Base-by-base conservation (phyloP, 2,888 invertebrate genomes). In the Spodoptera exigua region DNA sequence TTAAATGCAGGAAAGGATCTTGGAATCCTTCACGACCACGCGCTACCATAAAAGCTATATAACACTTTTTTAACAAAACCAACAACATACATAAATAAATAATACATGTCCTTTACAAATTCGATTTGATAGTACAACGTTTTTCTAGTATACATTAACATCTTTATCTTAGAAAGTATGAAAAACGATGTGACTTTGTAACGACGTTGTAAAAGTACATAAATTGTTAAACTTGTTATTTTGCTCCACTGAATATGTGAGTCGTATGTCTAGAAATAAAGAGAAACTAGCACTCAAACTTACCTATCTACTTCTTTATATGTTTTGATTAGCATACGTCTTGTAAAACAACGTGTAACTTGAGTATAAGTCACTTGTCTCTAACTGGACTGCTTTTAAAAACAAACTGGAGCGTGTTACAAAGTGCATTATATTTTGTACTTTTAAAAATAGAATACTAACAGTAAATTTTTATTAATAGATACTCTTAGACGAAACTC, bases 101-200 rank as follows among this genome's bases (percentile, higher is more conserved):
- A 66, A 74, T 59, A 66, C 61, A 73, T 74, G 47, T 60, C 37
- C 34, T 44, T 39, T 60, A 55, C 5, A 59, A 53, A 60, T 51
- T 56, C 35, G 53, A 58, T 70, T 47, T 36, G 37, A 12, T 16
- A 27, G 35, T 46, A 47, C 57, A 51, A 58, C 13, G n/a, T 56
- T 66, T 71, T 63, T 55, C 41, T n/a, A 48, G 55, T 36, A 45
- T 53, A 40, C 10, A 58, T 71, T 69, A 17, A 40, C 58, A 73
- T 73, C 49, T 45, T 17, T 2, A 53, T 53, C 53, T 60, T 49
- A 21, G 45, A 45, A 52, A 48, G 52, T 43, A 47, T 40, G 47
- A 62, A 59, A 62, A 69, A 62, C 52, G 12, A 27, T 49, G 13
- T 44, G 55, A 55, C 70, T 39, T 68, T 73, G 58, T 73, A 55